Percentiles rank a stretch among this genome's conserved stretches.
Conservation (phyloP, 2,888 invertebrate species). For the Lepidonotus clava region DNA sequence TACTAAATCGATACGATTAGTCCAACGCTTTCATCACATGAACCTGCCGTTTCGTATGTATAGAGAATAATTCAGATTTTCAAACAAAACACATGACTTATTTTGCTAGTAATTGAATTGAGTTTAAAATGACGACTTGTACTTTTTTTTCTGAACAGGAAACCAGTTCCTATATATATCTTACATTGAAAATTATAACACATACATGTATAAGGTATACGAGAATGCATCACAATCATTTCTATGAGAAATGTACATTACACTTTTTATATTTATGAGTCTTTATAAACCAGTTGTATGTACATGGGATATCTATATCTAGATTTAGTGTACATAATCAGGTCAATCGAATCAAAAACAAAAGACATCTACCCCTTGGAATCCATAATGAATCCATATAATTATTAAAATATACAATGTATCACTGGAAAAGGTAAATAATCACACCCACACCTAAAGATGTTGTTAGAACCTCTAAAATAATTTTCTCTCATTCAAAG, state of each 20-base stretch:
- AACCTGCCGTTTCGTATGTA: neutral
- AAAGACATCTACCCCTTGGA: neutral
- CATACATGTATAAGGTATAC: neutral
- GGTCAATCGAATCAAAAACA: neutral
- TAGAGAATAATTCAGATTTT: neutral
- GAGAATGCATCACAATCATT: neutral
- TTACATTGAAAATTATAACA: too few relatives aligned
- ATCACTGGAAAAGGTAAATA: neutral
- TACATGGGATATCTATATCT: neutral
- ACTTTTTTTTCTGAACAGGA: neutral
- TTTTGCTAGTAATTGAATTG: too few relatives aligned
- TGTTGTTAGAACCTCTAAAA: too few relatives aligned
- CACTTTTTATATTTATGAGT: neutral
- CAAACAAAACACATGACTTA: neutral
- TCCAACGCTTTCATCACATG: conserved; percentile 25
- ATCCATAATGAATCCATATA: neutral
- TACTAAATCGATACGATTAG: neutral
- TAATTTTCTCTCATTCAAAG: too few relatives aligned
- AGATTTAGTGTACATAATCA: conserved; percentile 35
- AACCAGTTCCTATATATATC: conserved; percentile 13
- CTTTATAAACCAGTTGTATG: neutral
- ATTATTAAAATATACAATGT: conserved; percentile 31
- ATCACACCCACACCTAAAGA: too few relatives aligned
- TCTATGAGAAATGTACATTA: conserved; percentile 24
- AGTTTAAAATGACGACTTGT: too few relatives aligned